Base-by-base conservation (phyloP, 2,797 vertebrate genomes). In the Coluber constrictor region DNA sequence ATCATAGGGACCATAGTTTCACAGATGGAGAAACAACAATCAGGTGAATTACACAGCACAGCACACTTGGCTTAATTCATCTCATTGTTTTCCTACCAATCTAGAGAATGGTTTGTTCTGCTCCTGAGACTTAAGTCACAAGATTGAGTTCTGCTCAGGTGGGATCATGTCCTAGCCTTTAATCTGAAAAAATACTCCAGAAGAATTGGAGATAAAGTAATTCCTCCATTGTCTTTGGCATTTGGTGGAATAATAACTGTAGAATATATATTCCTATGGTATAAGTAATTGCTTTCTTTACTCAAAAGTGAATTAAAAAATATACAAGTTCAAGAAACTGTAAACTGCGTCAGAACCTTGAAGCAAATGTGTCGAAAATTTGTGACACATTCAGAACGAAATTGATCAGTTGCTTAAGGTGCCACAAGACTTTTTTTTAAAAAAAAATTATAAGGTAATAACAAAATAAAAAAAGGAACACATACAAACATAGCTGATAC, bases 11-110 rank as follows among this genome's bases (percentile, higher is more conserved):
- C 97, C 96, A 93, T 79, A 93, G 97, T 97, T 97, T 98, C 98
- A 98, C 98, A 98, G 98, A 98, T 98, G 98, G 98, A 98, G 97
- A 97, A 98, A 98, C 98, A 98, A 97, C 98, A 97, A 97, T 98
- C 96, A 97, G 97, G 97, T 97, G 98, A 98, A 96, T 98, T 97
- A 97, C 96, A 95, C 97, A 95, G 97, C 96, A 92, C 97, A 97
- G 79, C 94, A 96, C 96, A 96, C 96, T 97, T 97, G 96, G 96
- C 97, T 97, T 97, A 94, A 96, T 97, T 96, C 96, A 93, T 96
- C 97, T 97, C 97, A 96, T 97, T 97, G 97, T 97, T 97, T 96
- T 97, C 92, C 95, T 97, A 93, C 96, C 94, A 95, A 96, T 97
- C 96, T 94, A 59, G 92, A 95, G 95, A 92, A 95, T 96, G 95